phyloP scores from a whole-genome alignment of 1,140 invertebrate genomes.

The Rhyzopertha dominica region DNA sequence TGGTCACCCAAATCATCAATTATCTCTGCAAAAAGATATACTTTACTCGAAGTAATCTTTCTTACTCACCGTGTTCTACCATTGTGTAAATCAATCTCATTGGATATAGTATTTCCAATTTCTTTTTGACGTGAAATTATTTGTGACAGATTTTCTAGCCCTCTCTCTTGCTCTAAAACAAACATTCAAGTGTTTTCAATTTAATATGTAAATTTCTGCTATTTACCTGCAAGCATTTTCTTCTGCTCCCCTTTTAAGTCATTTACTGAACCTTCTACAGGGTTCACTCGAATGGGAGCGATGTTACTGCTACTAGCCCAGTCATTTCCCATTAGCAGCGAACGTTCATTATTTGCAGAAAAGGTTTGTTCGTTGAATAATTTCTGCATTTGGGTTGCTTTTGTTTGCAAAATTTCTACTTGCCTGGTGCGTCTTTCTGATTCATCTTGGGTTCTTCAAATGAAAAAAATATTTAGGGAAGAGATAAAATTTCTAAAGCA shows the following conservation, averaged over 20 bases:
- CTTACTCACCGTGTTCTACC: constrained; percentile 47
- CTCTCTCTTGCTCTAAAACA: constrained; percentile 67
- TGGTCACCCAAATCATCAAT: constrained; percentile 73
- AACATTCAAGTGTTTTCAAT: constrained; percentile 6
- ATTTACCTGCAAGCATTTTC: constrained; percentile 36
- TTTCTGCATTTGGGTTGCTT: constrained; percentile 52
- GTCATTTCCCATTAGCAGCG: constrained; percentile 17
- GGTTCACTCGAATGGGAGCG: neutral
- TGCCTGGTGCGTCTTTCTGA: constrained; percentile 55
- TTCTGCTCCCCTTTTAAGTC: constrained; percentile 30
- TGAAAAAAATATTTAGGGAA: constrained; percentile 3
- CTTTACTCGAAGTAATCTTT: constrained; percentile 5
- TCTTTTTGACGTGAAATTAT: constrained; percentile 73
- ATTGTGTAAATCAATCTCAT: constrained; percentile 76
- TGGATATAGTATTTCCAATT: constrained; percentile 67
- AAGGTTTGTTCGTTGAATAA: constrained; percentile 48
- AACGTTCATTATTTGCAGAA: constrained; percentile 8
- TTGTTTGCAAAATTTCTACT: constrained; percentile 55
- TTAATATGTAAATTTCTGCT: constrained; percentile 7
- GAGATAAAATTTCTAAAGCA: constrained; percentile 5
- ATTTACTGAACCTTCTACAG: constrained; percentile 8
- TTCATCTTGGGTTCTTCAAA: constrained; percentile 53
- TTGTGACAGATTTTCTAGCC: constrained; percentile 68
- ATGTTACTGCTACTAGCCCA: neutral
- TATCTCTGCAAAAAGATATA: constrained; percentile 57